Conservation (phyloP, 2,113 vertebrate genomes). For the Psammodynastes pulverulentus region DNA sequence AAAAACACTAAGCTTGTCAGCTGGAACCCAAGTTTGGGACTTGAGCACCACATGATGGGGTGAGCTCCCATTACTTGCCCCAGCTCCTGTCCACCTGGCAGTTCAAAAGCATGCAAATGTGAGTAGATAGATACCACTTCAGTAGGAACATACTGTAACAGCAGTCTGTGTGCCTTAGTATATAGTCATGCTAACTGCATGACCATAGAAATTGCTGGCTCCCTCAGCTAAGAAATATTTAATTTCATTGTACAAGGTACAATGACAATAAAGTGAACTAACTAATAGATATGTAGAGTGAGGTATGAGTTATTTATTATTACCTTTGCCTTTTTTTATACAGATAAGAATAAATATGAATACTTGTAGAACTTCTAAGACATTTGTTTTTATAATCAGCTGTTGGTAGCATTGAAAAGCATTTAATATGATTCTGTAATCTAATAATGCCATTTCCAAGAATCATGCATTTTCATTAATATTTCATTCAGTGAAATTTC, state of each 20-base stretch:
- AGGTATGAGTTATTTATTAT: background rate
- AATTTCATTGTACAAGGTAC: too few species aligned
- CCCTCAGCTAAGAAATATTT: background rate
- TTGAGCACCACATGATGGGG: rapidly evolving
- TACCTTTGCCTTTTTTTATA: background rate
- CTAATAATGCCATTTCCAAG: background rate
- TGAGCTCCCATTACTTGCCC: background rate
- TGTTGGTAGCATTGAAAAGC: background rate
- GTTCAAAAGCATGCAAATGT: background rate
- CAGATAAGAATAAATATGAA: background rate
- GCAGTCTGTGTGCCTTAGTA: too few species aligned
- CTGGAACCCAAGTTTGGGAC: background rate
- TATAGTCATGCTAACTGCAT: background rate
- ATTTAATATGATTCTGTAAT: background rate
- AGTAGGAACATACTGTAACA: background rate
- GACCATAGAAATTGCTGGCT: background rate
- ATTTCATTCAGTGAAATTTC: background rate
- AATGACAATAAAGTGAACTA: too few species aligned
- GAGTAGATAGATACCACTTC: background rate
- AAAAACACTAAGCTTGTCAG: background rate
- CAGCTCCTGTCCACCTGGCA: background rate
- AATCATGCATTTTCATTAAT: background rate
- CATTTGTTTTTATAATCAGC: background rate
- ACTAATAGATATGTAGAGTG: background rate
- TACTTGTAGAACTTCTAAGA: background rate